Evolutionary conservation across 2,113 vertebrate species (phyloP).

Genomic region (Micronisus gabar): DNA sequence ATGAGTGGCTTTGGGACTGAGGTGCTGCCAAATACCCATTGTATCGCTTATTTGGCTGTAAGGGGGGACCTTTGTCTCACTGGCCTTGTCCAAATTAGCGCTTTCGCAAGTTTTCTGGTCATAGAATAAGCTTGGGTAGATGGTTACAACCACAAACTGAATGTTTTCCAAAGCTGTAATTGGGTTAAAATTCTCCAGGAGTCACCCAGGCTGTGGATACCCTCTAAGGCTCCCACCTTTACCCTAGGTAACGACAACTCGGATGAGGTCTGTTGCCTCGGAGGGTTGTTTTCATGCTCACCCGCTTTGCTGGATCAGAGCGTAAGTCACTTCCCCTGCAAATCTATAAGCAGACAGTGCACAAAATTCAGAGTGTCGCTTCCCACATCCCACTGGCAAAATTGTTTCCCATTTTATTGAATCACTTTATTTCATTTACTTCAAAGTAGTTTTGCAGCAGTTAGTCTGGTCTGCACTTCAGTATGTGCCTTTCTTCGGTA

Average conservation of each 20-base stretch:
- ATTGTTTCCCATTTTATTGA: neutral
- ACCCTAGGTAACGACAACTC: neutral
- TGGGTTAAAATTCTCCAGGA: neutral
- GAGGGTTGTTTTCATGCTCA: neutral
- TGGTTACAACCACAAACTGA: neutral
- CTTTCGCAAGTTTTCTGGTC: neutral
- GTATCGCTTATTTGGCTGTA: neutral
- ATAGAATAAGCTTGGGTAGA: neutral
- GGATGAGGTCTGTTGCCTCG: neutral
- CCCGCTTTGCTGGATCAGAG: neutral
- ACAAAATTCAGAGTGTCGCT: neutral
- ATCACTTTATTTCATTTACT: neutral
- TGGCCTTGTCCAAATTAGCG: neutral
- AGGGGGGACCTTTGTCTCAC: neutral
- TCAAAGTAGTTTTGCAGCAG: neutral
- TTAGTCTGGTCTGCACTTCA: neutral
- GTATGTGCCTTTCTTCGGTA: neutral
- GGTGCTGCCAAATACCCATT: neutral
- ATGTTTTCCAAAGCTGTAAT: neutral
- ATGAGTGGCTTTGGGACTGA: neutral
- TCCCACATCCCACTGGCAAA: neutral
- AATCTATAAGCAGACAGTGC: neutral
- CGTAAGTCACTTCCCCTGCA: neutral
- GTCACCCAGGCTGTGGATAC: neutral
- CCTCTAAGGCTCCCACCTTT: neutral